Base-by-base conservation (phyloP, 2,888 invertebrate genomes). In the Mayetiola destructor region DNA sequence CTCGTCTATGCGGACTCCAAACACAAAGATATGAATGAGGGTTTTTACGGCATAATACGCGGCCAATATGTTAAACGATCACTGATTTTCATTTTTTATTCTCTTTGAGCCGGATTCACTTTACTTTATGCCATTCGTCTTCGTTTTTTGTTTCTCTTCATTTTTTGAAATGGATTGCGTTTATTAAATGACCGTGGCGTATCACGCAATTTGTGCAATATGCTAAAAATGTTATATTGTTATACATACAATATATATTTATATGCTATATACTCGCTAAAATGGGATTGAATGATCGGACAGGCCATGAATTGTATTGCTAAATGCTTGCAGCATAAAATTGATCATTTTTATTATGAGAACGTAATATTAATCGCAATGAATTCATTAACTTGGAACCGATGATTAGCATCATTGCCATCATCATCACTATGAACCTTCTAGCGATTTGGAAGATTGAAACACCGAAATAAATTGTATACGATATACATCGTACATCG, bases 341-440 rank as follows among this genome's bases (percentile, higher is more conserved):
- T n/a, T n/a, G n/a, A n/a, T n/a, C n/a, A n/a, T n/a, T n/a, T 10
- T 42, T 42, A n/a, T n/a, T 5, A 21, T 42, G 21, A 23, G 4
- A 4, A 3, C 5, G 48, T 27, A n/a, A 27, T 27, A 27, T 48
- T 27, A 48, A 48, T 48, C 48, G 48, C 48, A 48, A 48, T 48
- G 48, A 48, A 48, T 48, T 48, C 48, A 48, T 48, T 48, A 48
- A 48, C n/a, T 27, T 48, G 27, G n/a, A 48, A 48, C 48, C 48
- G 48, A 48, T 48, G 48, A 48, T 48, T 48, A 48, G 48, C 48
- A 48, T 48, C 48, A 48, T 16, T 27, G 48, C 23, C 48, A 48
- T 23, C 48, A 48, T 48, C 48, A 48, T 48, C 48, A 27, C n/a
- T 27, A 14, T 23, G 27, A 3, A 9, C 6, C 16, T 3, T 27